phyloP scores from a whole-genome alignment of 2,888 invertebrate genomes.

The Neoascia interrupta region DNA sequence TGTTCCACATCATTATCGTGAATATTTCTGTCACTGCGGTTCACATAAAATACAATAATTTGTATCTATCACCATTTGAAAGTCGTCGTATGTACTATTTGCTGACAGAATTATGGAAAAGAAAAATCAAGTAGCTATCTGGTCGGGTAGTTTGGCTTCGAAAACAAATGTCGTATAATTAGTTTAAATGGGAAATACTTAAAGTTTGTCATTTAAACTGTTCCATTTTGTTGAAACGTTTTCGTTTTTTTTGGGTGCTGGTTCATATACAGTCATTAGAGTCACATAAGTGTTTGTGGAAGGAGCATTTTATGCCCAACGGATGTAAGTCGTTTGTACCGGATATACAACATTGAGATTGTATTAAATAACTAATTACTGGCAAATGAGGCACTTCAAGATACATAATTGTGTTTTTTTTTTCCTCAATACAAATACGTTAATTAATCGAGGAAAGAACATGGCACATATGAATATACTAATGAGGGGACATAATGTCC shows the following conservation, averaged over 20 bases:
- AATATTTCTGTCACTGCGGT: too few species aligned
- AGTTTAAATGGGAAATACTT: constrained; percentile 32
- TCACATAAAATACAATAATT: too few species aligned
- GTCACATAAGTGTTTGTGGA: constrained; percentile 8
- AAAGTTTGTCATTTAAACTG: constrained; percentile 34
- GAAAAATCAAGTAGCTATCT: not conserved
- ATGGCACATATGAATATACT: too few species aligned
- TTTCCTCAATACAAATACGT: not conserved
- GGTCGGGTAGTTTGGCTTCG: not conserved
- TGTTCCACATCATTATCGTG: constrained; percentile 56
- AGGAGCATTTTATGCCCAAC: constrained; percentile 20
- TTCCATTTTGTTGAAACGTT: constrained; percentile 9
- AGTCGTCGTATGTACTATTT: too few species aligned
- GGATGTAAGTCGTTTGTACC: constrained; percentile 42
- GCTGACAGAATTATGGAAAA: constrained; percentile 1
- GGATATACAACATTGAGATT: constrained; percentile 53
- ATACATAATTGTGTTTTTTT: constrained; percentile 10
- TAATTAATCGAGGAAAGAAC: constrained; percentile 23
- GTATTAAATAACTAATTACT: constrained; percentile 47
- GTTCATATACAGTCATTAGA: not conserved
- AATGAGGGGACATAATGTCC: not conserved
- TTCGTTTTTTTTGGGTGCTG: not conserved
- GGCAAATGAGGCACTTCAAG: constrained; percentile 34
- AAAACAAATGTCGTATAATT: constrained; percentile 34
- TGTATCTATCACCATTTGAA: constrained; percentile 37